phyloP scores from a whole-genome alignment of 2,113 vertebrate species.

The Dromiciops gliroides region DNA sequence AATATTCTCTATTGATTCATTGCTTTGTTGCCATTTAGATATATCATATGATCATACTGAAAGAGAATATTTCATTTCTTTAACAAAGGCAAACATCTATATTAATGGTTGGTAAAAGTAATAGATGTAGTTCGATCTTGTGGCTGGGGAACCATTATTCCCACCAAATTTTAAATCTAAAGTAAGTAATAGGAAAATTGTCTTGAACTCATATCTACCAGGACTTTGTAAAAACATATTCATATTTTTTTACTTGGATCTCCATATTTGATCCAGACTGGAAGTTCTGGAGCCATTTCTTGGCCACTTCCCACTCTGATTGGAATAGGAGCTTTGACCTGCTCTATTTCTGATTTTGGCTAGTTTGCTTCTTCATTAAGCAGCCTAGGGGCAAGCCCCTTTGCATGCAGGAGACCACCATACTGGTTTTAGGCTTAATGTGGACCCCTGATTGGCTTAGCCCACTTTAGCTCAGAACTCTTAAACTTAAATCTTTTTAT shows the following conservation, averaged over 20 bases:
- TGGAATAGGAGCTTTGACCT: neutral
- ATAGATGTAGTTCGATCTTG: neutral
- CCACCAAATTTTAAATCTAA: neutral
- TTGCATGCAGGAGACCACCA: neutral
- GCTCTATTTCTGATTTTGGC: neutral
- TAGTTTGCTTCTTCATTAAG: neutral
- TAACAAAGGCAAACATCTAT: neutral
- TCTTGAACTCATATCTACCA: neutral
- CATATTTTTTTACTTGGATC: neutral
- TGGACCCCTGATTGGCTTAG: neutral
- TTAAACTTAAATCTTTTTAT: neutral
- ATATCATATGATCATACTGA: neutral
- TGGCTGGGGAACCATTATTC: neutral
- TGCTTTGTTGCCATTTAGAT: neutral
- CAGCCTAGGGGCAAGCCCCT: neutral
- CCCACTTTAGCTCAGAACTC: neutral
- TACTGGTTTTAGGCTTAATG: neutral
- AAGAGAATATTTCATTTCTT: neutral
- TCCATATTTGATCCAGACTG: neutral
- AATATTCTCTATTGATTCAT: neutral
- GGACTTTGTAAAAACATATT: neutral
- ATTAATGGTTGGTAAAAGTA: neutral
- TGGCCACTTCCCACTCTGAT: neutral
- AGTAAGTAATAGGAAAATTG: neutral
- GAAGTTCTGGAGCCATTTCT: neutral